Evolutionary conservation across 2,888 invertebrate genomes (phyloP), one percentile per base, ranked within the genome.

Genomic region (Apeira syringaria): DNA sequence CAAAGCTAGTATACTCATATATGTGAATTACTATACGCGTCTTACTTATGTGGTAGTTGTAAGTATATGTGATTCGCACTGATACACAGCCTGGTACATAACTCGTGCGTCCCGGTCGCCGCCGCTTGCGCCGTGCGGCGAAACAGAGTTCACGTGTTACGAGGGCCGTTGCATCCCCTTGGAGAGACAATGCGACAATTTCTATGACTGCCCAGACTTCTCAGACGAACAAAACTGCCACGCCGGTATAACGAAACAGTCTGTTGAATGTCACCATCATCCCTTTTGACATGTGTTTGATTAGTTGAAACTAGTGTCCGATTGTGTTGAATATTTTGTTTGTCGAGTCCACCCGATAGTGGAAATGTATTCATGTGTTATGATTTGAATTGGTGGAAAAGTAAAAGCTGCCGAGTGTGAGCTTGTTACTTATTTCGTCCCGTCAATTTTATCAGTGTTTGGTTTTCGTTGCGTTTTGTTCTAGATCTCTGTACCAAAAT

Each of bases 141-240:
- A 91, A 45, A 91, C 92, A 54, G 91, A 95, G 81, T 95, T 95
- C 87, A 91, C 92, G 60, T 96, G 96, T 85, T 94, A 94, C 90
- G 92, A 93, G 74, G 90, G 91, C 55, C 91, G 92, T 75, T 97
- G 97, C 91, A 94, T 97, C 77, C 94, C 94, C 57, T 90, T 92
- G 78, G 85, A 91, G 59, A 93, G 94, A 70, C 94, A 94, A 78
- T 97, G 97, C 91, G 96, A 97, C 93, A 95, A 95, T 91, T 93
- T 93, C 91, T 96, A 96, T 93, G 96, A 96, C 92, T 96, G 96
- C 92, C 92, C 92, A 88, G 96, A 96, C 92, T 96, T 95, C 93
- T 95, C 96, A 73, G 96, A 97, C 81, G 96, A 97, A 91, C 95
- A 96, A 88, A 95, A 95, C 91, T 97, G 96, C 92, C 92, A 93